Conservation (phyloP, 2,113 vertebrate genomes). For the Mystacornis crossleyi region DNA sequence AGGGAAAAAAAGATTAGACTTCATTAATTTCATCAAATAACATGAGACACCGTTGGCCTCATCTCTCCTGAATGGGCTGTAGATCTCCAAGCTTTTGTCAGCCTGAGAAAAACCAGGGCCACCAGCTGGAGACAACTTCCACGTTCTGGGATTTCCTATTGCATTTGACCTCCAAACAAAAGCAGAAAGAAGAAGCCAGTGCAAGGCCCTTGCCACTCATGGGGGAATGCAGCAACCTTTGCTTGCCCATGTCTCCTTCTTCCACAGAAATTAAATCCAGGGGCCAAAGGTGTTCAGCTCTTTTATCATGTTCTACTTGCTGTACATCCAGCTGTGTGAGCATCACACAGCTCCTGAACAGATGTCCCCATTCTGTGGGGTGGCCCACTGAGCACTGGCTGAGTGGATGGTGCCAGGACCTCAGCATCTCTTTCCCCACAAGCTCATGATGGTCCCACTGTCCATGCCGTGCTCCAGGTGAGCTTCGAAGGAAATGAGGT, state of each 20-base stretch:
- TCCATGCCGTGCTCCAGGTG: background rate
- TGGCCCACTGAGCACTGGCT: background rate
- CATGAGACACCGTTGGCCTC: background rate
- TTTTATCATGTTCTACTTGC: background rate
- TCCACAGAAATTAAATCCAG: background rate
- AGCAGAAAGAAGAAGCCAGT: background rate
- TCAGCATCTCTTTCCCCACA: background rate
- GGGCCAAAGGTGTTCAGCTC: background rate
- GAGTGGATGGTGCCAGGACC: background rate
- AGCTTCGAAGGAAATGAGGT: background rate
- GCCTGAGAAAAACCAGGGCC: background rate
- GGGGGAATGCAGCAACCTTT: background rate
- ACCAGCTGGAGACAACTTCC: background rate
- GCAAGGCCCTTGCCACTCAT: background rate
- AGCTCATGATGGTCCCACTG: background rate
- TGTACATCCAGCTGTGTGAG: background rate
- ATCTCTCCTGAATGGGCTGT: background rate
- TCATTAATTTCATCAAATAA: conserved; percentile 23
- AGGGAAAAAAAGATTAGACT: background rate
- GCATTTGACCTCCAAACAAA: background rate
- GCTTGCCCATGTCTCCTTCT: background rate
- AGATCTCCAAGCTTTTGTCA: background rate
- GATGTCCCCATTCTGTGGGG: background rate
- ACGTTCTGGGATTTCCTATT: background rate
- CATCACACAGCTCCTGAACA: background rate